Conservation (phyloP, 1,140 invertebrate genomes). For the Mylabris phalerata region DNA sequence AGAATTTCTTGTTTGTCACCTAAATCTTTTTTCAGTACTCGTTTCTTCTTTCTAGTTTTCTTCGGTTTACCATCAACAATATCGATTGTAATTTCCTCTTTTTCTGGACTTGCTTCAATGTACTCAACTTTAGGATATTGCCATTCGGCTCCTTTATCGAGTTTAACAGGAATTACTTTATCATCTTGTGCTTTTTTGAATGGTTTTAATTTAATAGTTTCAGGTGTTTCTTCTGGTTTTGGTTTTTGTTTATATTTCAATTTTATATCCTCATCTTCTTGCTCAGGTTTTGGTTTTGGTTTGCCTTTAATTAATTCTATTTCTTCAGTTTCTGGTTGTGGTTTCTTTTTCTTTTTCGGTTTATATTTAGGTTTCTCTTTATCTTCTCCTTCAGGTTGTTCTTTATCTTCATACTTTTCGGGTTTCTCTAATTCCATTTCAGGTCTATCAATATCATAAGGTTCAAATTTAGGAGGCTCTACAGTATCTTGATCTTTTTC, state of each 20-base stretch:
- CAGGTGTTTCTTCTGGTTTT: slow-evolving; percentile 17
- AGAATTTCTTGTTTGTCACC: slow-evolving; percentile 43
- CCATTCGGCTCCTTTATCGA: too few species aligned
- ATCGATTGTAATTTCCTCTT: slow-evolving; percentile 36
- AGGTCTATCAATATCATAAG: slow-evolving; percentile 25
- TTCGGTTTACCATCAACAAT: slow-evolving; percentile 37
- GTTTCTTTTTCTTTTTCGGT: slow-evolving; percentile 35
- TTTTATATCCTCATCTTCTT: slow-evolving; percentile 27
- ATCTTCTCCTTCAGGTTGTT: slow-evolving; percentile 22
- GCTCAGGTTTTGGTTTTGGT: slow-evolving; percentile 31
- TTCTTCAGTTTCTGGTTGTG: slow-evolving; percentile 33
- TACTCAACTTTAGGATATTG: slow-evolving; percentile 35
- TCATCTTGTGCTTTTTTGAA: slow-evolving; percentile 34
- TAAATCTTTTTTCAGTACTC: slow-evolving; percentile 38
- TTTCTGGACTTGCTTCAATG: slow-evolving; percentile 36
- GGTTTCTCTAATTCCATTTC: slow-evolving; percentile 22
- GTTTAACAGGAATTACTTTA: not conserved
- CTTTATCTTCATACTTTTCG: slow-evolving; percentile 30
- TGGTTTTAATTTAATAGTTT: slow-evolving; percentile 30
- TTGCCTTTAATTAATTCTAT: slow-evolving; percentile 17
- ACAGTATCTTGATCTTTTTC: slow-evolving; percentile 32
- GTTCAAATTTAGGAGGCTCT: slow-evolving; percentile 21
- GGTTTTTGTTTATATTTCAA: slow-evolving; percentile 24
- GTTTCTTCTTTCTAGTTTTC: slow-evolving; percentile 36
- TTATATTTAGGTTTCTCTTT: slow-evolving; percentile 35